Conservation (phyloP, 2,888 invertebrate genomes). For the Tetramorium bicarinatum region DNA sequence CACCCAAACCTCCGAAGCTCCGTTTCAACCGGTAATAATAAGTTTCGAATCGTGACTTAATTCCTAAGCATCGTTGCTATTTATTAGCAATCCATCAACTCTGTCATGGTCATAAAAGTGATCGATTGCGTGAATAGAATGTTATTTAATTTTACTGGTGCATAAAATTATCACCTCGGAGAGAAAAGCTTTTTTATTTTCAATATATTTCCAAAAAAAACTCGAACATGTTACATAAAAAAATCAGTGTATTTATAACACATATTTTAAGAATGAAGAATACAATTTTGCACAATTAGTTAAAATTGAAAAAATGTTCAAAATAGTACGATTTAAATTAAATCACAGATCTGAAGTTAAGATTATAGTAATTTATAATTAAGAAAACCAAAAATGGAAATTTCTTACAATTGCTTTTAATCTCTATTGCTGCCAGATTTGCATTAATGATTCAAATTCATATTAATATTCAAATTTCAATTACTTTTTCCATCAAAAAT, state of each 20-base stretch:
- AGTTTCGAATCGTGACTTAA: slow-evolving; percentile 32
- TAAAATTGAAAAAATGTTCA: background rate
- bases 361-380: background rate
- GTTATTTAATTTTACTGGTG: slow-evolving; percentile 23
- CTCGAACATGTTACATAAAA: background rate
- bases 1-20: slow-evolving; percentile 24
- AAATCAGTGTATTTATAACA: background rate
- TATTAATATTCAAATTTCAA: background rate
- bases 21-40: slow-evolving; percentile 23
- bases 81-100: slow-evolving; percentile 28
- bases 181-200: background rate
- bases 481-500: background rate
- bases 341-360: background rate
- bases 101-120: slow-evolving; percentile 13
- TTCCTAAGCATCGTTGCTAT: slow-evolving; percentile 18
- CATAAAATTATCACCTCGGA: slow-evolving; percentile 3
- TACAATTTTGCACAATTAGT: background rate
- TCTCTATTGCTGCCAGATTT: background rate
- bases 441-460: background rate
- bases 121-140: background rate
- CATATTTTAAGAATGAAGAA: background rate
- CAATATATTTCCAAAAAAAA: background rate
- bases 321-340: background rate
- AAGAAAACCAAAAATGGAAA: background rate
- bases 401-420: background rate